phyloP scores from a whole-genome alignment of 2,797 vertebrate genomes.

The Chaenodraco wilsoni region DNA sequence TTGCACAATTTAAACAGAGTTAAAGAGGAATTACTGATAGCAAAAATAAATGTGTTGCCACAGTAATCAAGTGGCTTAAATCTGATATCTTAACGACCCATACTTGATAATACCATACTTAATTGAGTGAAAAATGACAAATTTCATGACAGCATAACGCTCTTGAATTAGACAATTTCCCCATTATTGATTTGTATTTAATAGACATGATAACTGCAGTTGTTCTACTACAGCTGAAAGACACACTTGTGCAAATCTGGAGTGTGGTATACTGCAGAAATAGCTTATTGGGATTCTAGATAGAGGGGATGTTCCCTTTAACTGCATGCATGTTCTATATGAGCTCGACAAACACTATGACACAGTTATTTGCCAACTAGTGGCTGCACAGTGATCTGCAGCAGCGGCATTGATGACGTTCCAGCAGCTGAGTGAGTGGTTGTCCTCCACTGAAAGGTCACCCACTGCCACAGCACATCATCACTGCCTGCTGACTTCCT shows the following conservation, averaged over 20 bases:
- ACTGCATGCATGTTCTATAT: constrained; percentile 39
- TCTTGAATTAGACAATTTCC: background rate
- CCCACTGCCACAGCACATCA: constrained; percentile 74
- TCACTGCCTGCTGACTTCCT: constrained; percentile 68
- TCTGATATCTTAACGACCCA: too few relatives aligned
- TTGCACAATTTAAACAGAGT: too few relatives aligned
- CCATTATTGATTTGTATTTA: constrained; percentile 2
- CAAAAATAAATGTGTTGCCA: too few relatives aligned
- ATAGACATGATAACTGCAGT: background rate
- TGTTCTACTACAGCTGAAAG: background rate
- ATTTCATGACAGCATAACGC: background rate
- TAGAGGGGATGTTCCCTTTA: constrained; percentile 47
- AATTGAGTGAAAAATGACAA: background rate
- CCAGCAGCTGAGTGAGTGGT: constrained; percentile 70
- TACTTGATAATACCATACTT: background rate
- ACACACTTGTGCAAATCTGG: background rate
- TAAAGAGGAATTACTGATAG: too few relatives aligned
- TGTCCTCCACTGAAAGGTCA: constrained; percentile 87
- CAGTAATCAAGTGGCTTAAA: too few relatives aligned
- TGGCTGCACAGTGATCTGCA: constrained; percentile 55
- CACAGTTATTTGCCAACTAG: constrained; percentile 63
- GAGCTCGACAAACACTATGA: constrained; percentile 16
- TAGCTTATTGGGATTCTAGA: constrained; percentile 12
- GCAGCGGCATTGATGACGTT: constrained; percentile 74
- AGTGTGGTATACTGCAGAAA: background rate